Conservation (phyloP, 92 coral and sea anemone genomes). For the Micromussa lordhowensis region DNA sequence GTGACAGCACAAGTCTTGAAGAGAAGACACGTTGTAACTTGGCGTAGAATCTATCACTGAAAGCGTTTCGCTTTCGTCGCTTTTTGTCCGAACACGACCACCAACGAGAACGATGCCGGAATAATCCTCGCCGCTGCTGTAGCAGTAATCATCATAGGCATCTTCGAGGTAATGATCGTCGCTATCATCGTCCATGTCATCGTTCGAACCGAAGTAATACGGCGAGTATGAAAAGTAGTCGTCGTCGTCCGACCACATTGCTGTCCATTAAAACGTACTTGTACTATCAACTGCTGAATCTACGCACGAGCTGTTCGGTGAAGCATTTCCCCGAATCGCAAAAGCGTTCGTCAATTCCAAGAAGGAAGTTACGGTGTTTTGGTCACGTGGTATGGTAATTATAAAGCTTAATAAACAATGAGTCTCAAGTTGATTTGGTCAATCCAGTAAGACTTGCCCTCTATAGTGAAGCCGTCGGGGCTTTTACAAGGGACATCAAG, state of each 20-base stretch:
- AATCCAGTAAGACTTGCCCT: background rate
- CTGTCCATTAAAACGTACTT: background rate
- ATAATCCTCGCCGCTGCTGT: constrained; percentile 28
- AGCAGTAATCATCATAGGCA: constrained; percentile 6
- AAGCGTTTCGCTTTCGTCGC: constrained; percentile 6
- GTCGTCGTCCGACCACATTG: constrained; percentile 54
- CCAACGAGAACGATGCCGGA: background rate
- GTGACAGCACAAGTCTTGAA: constrained; percentile 79
- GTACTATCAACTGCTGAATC: background rate
- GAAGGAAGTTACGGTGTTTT: background rate
- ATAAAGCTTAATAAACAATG: background rate
- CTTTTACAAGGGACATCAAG: no score
- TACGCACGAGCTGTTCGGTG: background rate
- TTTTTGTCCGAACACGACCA: background rate
- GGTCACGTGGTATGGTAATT: constrained; percentile 27
- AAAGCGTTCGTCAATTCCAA: background rate
- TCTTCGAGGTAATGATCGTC: constrained; percentile 11
- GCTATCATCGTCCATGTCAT: constrained; percentile 35
- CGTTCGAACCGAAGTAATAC: constrained; percentile 25
- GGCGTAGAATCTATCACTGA: background rate
- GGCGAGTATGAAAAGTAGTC: constrained; percentile 33
- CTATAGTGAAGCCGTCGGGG: no score
- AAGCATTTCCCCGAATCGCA: background rate
- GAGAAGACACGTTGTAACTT: constrained; percentile 43
- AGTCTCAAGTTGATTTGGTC: background rate